Evolutionary conservation across 2,113 vertebrate genomes (phyloP), one percentile per base, ranked within the genome.

Genomic region (Microcebus murinus): DNA sequence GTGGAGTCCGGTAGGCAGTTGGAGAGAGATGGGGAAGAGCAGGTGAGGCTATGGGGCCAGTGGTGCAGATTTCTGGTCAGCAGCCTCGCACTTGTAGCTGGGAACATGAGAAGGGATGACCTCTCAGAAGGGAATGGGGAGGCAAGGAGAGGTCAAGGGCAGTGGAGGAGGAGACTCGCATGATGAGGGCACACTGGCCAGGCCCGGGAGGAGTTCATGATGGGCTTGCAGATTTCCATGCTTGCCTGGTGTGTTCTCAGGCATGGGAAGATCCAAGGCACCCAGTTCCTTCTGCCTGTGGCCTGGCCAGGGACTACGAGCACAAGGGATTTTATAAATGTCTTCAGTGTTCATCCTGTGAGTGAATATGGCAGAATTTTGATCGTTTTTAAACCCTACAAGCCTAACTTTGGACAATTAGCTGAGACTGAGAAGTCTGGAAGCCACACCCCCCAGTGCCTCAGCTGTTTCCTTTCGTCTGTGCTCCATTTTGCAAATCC

Each of bases 1-100:
- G 59, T 59, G 50, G 25, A 52, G 96, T 74, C 93, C 86, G 0
- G 95, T 94, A 89, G 96, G 61, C 97, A 98, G 97, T 95, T 98
- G 97, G 96, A 82, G 67, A 88, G 87, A 81, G 45, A 95, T 96
- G 95, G 68, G 86, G 45, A 31, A 11, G 86, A 52, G 71, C 63
- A 93, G 96, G 96, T 96, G 95, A 87, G 81, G n/a, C 18, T n/a
- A 1, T 4, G 1, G 12, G 8, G 4, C 13, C 6, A 3, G 42
- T 0, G 14, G 34, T 11, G 0, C 21, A 8, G 71, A 31, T 8
- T 6, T 31, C 3, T 5, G 77, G 68, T 36, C 1, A 0, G 11
- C 36, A 23, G 73, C 48, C 0, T 11, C 7, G 1, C 10, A 34
- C 12, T 0, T 6, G 25, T 3, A 2, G 25, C 13, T 6, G n/a